A percentile compares a stretch with the other conserved stretches of the same genome.
Conservation (phyloP, 2,888 invertebrate genomes). For the Folsomia manolachei region DNA sequence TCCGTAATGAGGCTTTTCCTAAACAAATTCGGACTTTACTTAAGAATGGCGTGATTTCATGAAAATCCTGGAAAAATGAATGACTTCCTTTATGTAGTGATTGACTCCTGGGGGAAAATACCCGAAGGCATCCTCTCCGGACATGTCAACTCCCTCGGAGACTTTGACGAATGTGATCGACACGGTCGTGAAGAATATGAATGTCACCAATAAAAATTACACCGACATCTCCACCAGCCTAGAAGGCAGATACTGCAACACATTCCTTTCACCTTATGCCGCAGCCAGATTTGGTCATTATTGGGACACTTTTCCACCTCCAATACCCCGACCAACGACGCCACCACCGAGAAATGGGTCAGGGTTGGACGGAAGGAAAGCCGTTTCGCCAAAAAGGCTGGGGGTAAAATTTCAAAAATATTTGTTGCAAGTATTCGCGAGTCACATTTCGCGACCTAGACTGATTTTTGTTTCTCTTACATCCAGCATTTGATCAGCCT, state of each 20-base stretch:
- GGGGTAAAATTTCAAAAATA: constrained; percentile 15
- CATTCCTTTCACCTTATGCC: constrained; percentile 20
- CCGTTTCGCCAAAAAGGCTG: constrained; percentile 18
- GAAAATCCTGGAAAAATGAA: no score
- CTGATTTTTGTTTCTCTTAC: no score
- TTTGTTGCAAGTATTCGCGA: neutral
- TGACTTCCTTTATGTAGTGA: no score
- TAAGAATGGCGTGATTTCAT: no score
- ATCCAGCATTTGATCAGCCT: constrained; percentile 7
- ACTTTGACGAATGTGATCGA: constrained; percentile 56
- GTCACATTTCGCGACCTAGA: no score
- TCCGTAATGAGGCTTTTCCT: no score
- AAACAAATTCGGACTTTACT: no score
- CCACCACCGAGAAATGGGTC: neutral
- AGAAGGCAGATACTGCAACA: constrained; percentile 39
- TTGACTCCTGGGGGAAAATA: constrained; percentile 58
- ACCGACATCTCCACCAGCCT: no score
- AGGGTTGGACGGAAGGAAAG: neutral
- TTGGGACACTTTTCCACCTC: neutral
- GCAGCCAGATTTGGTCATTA: constrained; percentile 1
- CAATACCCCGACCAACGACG: neutral
- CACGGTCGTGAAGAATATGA: neutral
- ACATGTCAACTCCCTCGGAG: constrained; percentile 56
- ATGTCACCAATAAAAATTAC: neutral
- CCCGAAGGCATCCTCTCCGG: constrained; percentile 57